Evolutionary conservation across 2,113 vertebrate species (phyloP).

Genomic region (Vulpes lagopus): DNA sequence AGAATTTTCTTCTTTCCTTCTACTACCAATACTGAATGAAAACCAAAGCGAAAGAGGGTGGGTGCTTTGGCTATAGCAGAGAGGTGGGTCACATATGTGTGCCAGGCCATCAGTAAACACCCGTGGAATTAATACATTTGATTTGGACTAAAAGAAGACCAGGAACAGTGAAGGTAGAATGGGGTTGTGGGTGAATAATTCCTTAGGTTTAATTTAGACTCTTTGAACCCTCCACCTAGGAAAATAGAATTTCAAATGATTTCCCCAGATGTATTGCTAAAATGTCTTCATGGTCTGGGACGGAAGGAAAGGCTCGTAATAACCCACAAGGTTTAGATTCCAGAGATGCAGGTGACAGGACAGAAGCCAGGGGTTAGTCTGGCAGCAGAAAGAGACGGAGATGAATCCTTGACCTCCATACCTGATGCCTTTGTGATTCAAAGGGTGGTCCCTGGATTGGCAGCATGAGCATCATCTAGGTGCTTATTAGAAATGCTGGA

Average conservation of each 20-base stretch:
- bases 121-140: background rate
- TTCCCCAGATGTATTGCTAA: background rate
- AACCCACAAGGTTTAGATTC: background rate
- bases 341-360: background rate
- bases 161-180: background rate
- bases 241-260: background rate
- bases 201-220: background rate
- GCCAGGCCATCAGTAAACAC: background rate
- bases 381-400: background rate
- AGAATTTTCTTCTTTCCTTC: background rate
- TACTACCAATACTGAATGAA: background rate
- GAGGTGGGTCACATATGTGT: background rate
- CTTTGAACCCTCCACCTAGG: background rate
- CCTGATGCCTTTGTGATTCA: background rate
- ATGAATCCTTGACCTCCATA: background rate
- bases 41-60: background rate
- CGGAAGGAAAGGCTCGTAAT: background rate
- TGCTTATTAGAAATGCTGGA: background rate
- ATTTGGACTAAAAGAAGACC: background rate
- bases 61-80: background rate
- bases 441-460: background rate
- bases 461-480: too few species aligned
- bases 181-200: background rate
- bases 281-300: background rate
- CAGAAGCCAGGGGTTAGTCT: background rate